Base-by-base conservation (phyloP, 2,888 invertebrate genomes). In the Peribatodes rhomboidaria region DNA sequence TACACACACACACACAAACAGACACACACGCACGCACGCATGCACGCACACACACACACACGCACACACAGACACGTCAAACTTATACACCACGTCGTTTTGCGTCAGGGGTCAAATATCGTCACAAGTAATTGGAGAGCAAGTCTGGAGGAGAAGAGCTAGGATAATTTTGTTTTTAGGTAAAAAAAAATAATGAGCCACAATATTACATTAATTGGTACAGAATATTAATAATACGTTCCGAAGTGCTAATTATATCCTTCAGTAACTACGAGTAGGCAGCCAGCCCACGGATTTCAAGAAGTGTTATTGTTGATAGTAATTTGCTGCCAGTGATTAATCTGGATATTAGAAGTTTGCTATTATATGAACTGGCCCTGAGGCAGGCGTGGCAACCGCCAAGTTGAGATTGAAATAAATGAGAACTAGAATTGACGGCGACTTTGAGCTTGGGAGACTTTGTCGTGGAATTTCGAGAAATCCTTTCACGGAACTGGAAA, bases 321-420 rank as follows among this genome's bases (percentile, higher is more conserved):
- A 35, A 50, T 49, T 49, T 2, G 3, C 31, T 10, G 31, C 31
- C 14, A 14, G 49, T 33, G 0, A 50, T 35, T 50, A 35, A 6
- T 50, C 50, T 50, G 18, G 35, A 16, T 50, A 20, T 20, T 35
- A 18, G 16, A 35, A 50, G 18, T 49, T 33, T 16, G 16, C 1
- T 35, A 35, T 50, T 35, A 50, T 35, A 18, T 13, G 35, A 33
- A 16, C 33, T 18, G 14, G 18, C 35, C 7, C 50, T 0, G 18
- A 20, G 13, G 33, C 49, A 10, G 18, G 13, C 35, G 50, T 13
- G 35, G 35, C 33, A 13, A 35, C 14, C 50, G 35, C 16, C 50
- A 35, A 50, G 10, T 35, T 7, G 16, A 35, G 35, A 50, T 50
- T 35, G 31, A 16, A 49, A 49, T 35, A 50, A 50, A 50, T 50